Evolutionary conservation across 2,797 vertebrate genomes (phyloP).

Genomic region (Microctenopoma steveboyesi): DNA sequence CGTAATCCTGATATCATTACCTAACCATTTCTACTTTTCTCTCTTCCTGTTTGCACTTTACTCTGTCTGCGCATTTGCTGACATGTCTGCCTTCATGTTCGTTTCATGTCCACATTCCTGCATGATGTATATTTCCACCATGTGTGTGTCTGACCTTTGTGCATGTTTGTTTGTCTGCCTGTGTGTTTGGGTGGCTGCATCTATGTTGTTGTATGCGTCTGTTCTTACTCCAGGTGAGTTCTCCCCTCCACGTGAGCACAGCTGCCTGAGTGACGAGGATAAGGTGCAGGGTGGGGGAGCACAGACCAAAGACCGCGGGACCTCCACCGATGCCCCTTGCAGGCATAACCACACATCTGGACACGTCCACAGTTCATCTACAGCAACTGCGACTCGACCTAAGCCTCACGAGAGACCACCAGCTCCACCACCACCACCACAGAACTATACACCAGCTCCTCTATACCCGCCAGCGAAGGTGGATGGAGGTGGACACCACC

Average conservation of each 20-base stretch:
- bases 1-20: conserved; percentile 69
- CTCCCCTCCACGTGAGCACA: conserved; percentile 91
- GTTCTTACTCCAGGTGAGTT: conserved; percentile 85
- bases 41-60: conserved; percentile 38
- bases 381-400: conserved; percentile 62
- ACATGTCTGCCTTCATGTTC: conserved; percentile 33
- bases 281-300: conserved; percentile 88
- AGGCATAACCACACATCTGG: conserved; percentile 85
- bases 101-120: conserved; percentile 19
- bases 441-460: conserved; percentile 77
- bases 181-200: conserved; percentile 28
- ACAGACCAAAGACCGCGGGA: conserved; percentile 95
- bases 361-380: conserved; percentile 72
- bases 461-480: conserved; percentile 64
- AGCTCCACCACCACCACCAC: conserved; percentile 71
- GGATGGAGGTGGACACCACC: conserved; percentile 79
- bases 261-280: conserved; percentile 95
- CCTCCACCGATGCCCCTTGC: conserved; percentile 92
- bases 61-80: conserved; percentile 26
- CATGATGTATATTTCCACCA: conserved; percentile 27
- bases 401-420: conserved; percentile 75
- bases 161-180: conserved; percentile 24
- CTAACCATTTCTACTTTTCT: conserved; percentile 64
- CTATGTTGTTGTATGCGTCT: conserved; percentile 19
- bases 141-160: conserved; percentile 31